Conservation (phyloP, 35 echinoderm and acorn worm species). For the Ptychodera flava region DNA sequence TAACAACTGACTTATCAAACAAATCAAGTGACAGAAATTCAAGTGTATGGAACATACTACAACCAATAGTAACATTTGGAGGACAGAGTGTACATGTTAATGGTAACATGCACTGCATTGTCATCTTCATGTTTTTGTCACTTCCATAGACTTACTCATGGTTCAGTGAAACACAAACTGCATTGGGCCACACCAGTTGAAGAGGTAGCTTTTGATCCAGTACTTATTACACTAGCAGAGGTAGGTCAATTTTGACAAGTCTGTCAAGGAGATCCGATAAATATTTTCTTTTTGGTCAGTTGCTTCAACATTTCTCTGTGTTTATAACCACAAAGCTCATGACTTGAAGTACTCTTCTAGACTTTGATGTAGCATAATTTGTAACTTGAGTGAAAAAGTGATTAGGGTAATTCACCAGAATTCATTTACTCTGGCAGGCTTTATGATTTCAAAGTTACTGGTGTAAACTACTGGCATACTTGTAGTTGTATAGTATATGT, state of each 20-base stretch:
- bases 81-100: neutral
- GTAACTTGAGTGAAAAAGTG: too few relatives aligned
- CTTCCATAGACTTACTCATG: slow-evolving; percentile 62
- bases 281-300: too few relatives aligned
- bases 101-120: neutral
- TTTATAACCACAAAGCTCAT: too few relatives aligned
- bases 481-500: too few relatives aligned
- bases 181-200: slow-evolving; percentile 78
- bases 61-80: neutral
- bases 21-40: neutral
- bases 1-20: neutral
- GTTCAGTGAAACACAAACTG: slow-evolving; percentile 95
- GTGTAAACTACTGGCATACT: too few relatives aligned
- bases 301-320: too few relatives aligned
- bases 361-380: too few relatives aligned
- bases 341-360: too few relatives aligned
- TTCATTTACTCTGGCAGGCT: too few relatives aligned
- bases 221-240: slow-evolving; percentile 89
- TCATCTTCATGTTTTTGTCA: neutral
- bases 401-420: too few relatives aligned
- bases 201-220: slow-evolving; percentile 74
- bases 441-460: too few relatives aligned
- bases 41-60: neutral
- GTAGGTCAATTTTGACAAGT: slow-evolving; percentile 27
- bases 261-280: too few relatives aligned